Conservation (phyloP, 2,888 invertebrate species). For the Macrosiphum euphorbiae region DNA sequence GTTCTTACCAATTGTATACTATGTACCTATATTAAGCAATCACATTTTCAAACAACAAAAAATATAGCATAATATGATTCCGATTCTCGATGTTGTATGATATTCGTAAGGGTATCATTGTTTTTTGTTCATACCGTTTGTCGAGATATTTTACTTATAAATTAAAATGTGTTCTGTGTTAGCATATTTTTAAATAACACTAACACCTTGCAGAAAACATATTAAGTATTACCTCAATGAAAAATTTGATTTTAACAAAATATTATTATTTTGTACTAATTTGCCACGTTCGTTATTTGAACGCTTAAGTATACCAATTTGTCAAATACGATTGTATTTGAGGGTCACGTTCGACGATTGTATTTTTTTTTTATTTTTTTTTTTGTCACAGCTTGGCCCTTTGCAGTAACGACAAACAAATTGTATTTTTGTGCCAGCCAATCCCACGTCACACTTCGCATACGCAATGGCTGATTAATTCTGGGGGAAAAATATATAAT, state of each 20-base stretch:
- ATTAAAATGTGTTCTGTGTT: not conserved
- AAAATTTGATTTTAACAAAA: not conserved
- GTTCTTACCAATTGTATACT: not conserved
- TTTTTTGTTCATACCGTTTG: not conserved
- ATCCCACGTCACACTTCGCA: slow-evolving; percentile 59
- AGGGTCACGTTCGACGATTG: slow-evolving; percentile 63
- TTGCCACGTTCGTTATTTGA: not conserved
- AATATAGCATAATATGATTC: not conserved
- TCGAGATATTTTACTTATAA: not conserved
- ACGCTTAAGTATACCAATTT: slow-evolving; percentile 34
- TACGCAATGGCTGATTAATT: slow-evolving; percentile 64
- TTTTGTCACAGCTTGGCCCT: slow-evolving; percentile 46
- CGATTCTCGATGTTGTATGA: not conserved
- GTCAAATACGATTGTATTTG: slow-evolving; percentile 33
- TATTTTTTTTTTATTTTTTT: slow-evolving; percentile 3
- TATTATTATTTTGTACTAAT: not conserved
- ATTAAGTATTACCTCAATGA: not conserved
- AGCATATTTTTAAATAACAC: not conserved
- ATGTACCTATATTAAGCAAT: not conserved
- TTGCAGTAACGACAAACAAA: slow-evolving; percentile 56
- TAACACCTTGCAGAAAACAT: not conserved
- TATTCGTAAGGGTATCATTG: not conserved
- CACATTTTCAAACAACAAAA: not conserved
- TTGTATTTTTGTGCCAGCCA: slow-evolving; percentile 55
- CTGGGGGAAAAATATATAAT: slow-evolving; percentile 37